Evolutionary conservation across 2,888 invertebrate species (phyloP).

Genomic region (Timandra comae): DNA sequence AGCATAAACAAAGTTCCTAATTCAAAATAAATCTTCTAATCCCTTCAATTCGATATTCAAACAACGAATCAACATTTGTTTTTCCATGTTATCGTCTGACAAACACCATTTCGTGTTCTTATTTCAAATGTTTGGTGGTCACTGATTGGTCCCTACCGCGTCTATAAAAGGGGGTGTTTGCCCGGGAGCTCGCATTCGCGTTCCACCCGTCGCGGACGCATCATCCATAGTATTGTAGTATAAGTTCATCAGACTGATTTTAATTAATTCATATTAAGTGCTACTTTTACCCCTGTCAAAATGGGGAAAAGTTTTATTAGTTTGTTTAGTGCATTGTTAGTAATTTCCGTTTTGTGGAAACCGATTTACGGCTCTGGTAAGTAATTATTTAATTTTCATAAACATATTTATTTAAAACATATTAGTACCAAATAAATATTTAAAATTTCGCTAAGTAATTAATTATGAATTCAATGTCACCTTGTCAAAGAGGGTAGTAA

Average conservation of each 20-base stretch:
- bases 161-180: slow-evolving; percentile 48
- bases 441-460: no score
- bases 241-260: slow-evolving; percentile 56
- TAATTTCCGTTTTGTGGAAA: slow-evolving; percentile 66
- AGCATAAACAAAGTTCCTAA: no score
- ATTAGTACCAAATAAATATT: no score
- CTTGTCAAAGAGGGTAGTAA: no score
- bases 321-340: slow-evolving; percentile 57
- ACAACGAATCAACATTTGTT: slow-evolving; percentile 5
- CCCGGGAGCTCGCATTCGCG: slow-evolving; percentile 49
- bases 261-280: slow-evolving; percentile 31
- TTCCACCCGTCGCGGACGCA: slow-evolving; percentile 44
- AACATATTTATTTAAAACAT: no score
- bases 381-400: no score
- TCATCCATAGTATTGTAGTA: slow-evolving; percentile 51
- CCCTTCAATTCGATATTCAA: no score
- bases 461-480: no score
- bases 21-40: no score
- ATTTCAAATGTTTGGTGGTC: not conserved
- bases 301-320: slow-evolving; percentile 65
- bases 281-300: slow-evolving; percentile 48
- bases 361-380: slow-evolving; percentile 52
- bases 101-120: slow-evolving; percentile 2
- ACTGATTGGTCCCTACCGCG: not conserved
- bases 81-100: slow-evolving; percentile 2